Evolutionary conservation across 1,140 invertebrate species (phyloP).

Genomic region (Solenopsis fugax): DNA sequence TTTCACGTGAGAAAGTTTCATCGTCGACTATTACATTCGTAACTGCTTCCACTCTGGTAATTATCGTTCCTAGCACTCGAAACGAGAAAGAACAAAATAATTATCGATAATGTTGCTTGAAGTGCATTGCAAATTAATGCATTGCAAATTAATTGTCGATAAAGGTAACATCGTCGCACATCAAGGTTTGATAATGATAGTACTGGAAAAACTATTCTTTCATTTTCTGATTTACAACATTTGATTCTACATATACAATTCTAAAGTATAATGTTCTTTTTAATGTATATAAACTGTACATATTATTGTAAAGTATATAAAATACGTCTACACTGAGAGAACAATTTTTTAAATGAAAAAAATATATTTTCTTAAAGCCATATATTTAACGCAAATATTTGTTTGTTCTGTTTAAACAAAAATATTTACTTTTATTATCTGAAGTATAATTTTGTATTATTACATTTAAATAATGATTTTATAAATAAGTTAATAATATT

Average conservation of each 20-base stretch:
- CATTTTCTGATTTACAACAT: background rate
- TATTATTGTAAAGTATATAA: too few species aligned
- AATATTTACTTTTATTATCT: too few species aligned
- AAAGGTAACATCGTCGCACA: background rate
- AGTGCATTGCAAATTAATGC: background rate
- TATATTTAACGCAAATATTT: too few species aligned
- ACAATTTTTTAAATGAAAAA: too few species aligned
- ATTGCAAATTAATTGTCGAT: conserved; percentile 8
- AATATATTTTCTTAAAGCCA: too few species aligned
- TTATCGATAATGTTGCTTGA: background rate
- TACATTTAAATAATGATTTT: too few species aligned
- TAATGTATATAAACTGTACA: too few species aligned
- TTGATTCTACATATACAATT: background rate
- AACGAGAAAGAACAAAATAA: background rate
- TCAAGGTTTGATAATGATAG: background rate
- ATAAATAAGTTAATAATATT: too few species aligned
- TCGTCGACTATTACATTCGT: background rate
- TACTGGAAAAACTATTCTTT: background rate
- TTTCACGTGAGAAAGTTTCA: conserved; percentile 33
- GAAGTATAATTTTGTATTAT: too few species aligned
- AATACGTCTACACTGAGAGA: too few species aligned
- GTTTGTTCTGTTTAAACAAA: too few species aligned
- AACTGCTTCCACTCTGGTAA: background rate
- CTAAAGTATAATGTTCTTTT: background rate
- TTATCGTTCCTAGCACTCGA: background rate